Base-by-base conservation (phyloP, 1,140 invertebrate genomes). In the Trichonephila clavata region DNA sequence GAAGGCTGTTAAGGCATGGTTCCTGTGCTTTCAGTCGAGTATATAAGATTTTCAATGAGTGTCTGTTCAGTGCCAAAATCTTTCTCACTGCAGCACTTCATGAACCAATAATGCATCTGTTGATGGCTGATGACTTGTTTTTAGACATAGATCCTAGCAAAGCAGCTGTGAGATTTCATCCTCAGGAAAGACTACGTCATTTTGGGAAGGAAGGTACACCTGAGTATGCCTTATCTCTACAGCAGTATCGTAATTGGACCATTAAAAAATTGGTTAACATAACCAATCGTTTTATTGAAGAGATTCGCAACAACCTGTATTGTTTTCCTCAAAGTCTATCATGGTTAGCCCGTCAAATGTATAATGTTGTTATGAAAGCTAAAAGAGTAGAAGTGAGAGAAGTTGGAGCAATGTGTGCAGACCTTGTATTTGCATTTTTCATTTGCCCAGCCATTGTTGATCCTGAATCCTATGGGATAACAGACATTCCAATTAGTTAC, bases 391-490 rank as follows among this genome's bases (percentile, higher is more conserved):
- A 96, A 95, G 95, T 94, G 81, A 94, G 96, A 89, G 95, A 97
- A 96, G 96, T 97, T 94, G 96, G 97, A 95, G 97, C 97, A 14
- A 97, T 99, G 95, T 98, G 98, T 95, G 98, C 98, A 0, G 99
- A 99, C 95, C 96, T 99, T 27, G 97, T 99, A 18, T 98, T 99
- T 95, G 98, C 98, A 3, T 97, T 98, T 95, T 99, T 99, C 94
- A 98, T 99, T 93, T 99, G 99, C 95, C 98, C 98, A 14, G 99
- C 98, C 0, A 98, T 99, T 80, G 98, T 99, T 50, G 98, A 99
- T 96, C 99, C 99, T 0, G 99, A 99, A 96, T 97, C 98, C 1
- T 98, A 98, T 96, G 99, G 98, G n/a, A 98, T 99, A 81, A 98
- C 98, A 0, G 99, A 99, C 95, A 97, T 98, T 1, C 94, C 94